These are phyloP conservation scores for Gymnorhina tibicen DNA, from an alignment of 2,113 vertebrate species.

Conservation along the genomic window DNA sequence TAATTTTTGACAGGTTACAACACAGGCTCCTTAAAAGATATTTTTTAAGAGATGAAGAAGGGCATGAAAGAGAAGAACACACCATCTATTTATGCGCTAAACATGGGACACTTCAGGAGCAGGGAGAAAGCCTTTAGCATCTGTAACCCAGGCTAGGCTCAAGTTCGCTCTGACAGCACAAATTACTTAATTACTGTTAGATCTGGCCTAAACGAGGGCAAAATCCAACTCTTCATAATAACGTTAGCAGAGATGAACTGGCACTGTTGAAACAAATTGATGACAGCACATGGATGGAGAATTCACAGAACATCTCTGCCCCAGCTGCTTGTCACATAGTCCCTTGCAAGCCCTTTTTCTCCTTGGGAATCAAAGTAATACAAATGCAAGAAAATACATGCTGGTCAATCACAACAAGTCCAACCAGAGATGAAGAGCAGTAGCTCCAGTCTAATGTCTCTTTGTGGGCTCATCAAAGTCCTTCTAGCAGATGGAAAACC, in stretches of 20 bases:
- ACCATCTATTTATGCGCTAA: accelerated
- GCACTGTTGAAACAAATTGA: not conserved
- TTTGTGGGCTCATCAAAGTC: slow-evolving; percentile 47
- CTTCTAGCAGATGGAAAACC: slow-evolving; percentile 52
- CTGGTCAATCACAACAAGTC: not conserved
- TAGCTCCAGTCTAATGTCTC: not conserved
- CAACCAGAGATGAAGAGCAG: not conserved
- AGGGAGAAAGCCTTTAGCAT: not conserved
- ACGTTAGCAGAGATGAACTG: not conserved
- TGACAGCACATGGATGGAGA: not conserved
- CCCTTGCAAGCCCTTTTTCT: not conserved
- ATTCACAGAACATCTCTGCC: not conserved
- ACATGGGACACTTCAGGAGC: not conserved
- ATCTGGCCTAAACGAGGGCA: not conserved
- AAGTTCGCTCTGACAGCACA: not conserved
- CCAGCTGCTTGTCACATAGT: accelerated
- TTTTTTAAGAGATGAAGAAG: not conserved
- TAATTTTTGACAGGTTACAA: not conserved
- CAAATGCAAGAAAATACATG: not conserved
- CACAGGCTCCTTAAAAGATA: not conserved
- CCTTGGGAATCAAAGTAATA: not conserved
- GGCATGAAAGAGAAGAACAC: not conserved
- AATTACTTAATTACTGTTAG: slow-evolving; percentile 1
- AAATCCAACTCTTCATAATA: not conserved
- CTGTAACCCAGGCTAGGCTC: not conserved